A percentile compares a stretch with the other conserved stretches of the same genome.
Evolutionary conservation across 2,113 vertebrate species (phyloP).

Genomic region (Gallinago paraguaiae): DNA sequence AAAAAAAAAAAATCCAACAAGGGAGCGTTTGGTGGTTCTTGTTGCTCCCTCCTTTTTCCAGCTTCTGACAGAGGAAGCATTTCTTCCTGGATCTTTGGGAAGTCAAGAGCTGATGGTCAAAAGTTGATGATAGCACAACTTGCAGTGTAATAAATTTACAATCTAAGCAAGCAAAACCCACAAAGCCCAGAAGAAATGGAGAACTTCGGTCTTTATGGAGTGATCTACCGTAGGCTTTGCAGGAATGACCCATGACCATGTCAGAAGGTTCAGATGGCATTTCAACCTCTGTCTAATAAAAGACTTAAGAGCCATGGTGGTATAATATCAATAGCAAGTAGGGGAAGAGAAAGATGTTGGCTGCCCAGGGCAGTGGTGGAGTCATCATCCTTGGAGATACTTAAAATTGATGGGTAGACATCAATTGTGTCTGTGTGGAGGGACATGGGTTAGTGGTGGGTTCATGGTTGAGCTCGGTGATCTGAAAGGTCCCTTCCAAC

Average conservation of each 20-base stretch:
- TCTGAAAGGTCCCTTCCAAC: too few relatives aligned
- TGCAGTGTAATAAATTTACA: too few relatives aligned
- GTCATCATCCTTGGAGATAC: background rate
- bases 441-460: too few relatives aligned
- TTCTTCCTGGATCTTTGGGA: background rate
- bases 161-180: background rate
- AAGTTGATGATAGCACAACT: too few relatives aligned
- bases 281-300: background rate
- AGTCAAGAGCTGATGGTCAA: background rate
- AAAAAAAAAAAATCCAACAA: background rate
- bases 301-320: background rate
- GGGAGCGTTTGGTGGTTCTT: background rate
- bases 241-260: fast-evolving
- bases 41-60: background rate
- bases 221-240: background rate
- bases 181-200: background rate
- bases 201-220: background rate
- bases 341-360: background rate
- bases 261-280: background rate
- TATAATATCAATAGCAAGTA: fast-evolving
- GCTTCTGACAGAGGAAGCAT: background rate
- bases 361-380: background rate
- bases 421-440: too few relatives aligned
- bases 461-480: too few relatives aligned
- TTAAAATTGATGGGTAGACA: too few relatives aligned